phyloP scores from a whole-genome alignment of 1,140 invertebrate species.

The Diorhabda elongata region DNA sequence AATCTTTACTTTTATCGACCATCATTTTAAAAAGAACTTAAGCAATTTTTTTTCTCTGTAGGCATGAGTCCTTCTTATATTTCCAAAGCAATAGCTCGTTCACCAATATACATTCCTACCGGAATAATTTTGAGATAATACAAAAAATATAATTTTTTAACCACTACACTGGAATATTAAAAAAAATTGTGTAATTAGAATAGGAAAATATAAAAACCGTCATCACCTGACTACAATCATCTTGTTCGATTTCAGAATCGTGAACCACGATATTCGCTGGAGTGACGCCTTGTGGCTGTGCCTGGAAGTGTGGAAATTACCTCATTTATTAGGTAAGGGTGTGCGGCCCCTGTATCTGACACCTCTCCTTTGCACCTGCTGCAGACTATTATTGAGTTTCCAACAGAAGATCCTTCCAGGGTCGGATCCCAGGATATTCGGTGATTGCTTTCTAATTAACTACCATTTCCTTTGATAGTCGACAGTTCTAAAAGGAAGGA shows the following conservation, averaged over 20 bases:
- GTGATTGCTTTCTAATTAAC: slow-evolving; percentile 30
- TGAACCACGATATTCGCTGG: slow-evolving; percentile 17
- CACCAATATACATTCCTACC: too few species aligned
- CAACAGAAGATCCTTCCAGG: slow-evolving; percentile 29
- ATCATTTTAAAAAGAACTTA: too few species aligned
- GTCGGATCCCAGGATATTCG: slow-evolving; percentile 30
- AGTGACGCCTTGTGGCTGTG: slow-evolving; percentile 46
- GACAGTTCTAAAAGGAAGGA: too few species aligned
- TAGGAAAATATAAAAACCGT: too few species aligned
- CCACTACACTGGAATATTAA: too few species aligned
- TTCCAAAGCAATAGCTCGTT: too few species aligned
- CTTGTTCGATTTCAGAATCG: background rate
- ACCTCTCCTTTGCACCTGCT: slow-evolving; percentile 52
- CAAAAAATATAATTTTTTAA: too few species aligned
- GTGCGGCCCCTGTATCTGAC: slow-evolving; percentile 48
- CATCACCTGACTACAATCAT: slow-evolving; percentile 17
- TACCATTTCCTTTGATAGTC: slow-evolving; percentile 21
- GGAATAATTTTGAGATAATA: too few species aligned
- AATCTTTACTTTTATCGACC: too few species aligned
- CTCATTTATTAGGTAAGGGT: slow-evolving; percentile 52
- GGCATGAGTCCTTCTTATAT: too few species aligned
- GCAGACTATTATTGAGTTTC: slow-evolving; percentile 49
- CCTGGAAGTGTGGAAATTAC: slow-evolving; percentile 50
- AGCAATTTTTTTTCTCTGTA: too few species aligned
- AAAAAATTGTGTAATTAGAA: too few species aligned